phyloP scores from a whole-genome alignment of 2,797 vertebrate species.

The Gallinago stenura region DNA sequence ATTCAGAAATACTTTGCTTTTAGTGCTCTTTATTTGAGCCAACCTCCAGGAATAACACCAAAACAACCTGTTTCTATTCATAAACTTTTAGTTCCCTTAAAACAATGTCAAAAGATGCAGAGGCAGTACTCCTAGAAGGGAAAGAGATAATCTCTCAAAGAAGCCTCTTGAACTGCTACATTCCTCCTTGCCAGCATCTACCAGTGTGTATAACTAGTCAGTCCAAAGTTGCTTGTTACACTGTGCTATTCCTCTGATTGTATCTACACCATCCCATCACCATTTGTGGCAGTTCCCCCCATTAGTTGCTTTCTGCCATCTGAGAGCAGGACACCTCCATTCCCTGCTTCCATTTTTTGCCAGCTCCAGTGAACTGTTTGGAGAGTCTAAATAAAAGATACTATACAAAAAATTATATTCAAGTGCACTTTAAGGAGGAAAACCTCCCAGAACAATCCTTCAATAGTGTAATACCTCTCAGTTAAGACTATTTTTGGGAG shows the following conservation, averaged over 20 bases:
- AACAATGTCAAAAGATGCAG: neutral
- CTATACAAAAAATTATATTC: neutral
- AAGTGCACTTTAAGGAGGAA: neutral
- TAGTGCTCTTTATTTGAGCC: neutral
- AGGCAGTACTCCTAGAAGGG: neutral
- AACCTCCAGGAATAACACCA: neutral
- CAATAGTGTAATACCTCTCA: neutral
- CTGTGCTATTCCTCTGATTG: fast-evolving
- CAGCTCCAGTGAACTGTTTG: neutral
- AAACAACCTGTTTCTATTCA: neutral
- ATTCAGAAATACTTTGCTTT: neutral
- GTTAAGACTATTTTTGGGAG: neutral
- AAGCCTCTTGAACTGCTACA: neutral
- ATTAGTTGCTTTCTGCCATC: neutral
- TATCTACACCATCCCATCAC: neutral
- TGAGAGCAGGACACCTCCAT: neutral
- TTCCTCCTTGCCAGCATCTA: neutral
- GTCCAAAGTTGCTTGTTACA: fast-evolving
- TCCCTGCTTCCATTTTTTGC: neutral
- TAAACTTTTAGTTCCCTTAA: neutral
- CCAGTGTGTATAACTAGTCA: neutral
- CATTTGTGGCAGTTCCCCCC: neutral
- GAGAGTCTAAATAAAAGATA: neutral
- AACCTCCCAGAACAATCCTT: neutral
- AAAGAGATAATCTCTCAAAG: neutral